Evolutionary conservation across 2,113 vertebrate species (phyloP).

Genomic region (Promerops cafer): DNA sequence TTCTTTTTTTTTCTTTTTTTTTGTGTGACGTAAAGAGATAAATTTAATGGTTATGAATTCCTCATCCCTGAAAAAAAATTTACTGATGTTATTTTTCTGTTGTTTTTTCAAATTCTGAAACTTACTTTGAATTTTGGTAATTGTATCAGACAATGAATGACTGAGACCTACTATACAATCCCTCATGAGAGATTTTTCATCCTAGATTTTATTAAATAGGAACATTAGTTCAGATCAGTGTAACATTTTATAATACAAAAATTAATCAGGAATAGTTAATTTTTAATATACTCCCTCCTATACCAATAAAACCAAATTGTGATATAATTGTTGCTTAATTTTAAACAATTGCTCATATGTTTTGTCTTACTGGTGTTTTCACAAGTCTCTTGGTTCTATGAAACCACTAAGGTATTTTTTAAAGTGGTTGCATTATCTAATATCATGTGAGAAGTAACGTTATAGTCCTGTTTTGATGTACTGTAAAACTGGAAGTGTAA

Average conservation of each 20-base stretch:
- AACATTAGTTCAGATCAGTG: neutral
- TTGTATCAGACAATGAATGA: neutral
- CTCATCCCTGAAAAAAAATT: fast-evolving
- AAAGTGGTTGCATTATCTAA: neutral
- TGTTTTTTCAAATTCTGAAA: neutral
- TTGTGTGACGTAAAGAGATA: neutral
- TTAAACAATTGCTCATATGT: neutral
- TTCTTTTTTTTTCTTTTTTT: neutral
- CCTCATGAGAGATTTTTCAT: neutral
- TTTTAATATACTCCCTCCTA: neutral
- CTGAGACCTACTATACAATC: neutral
- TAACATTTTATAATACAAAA: neutral
- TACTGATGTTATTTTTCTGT: neutral
- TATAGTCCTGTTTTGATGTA: neutral
- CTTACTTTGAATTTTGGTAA: neutral
- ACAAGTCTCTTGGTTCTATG: neutral
- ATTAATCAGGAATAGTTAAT: neutral
- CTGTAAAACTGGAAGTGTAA: neutral
- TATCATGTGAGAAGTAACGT: neutral
- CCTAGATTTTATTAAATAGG: neutral
- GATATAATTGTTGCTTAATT: neutral
- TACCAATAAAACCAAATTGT: neutral
- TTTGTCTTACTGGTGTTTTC: neutral
- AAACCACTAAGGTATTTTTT: neutral
- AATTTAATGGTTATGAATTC: neutral